These are phyloP conservation scores for Noturus placidus DNA, from an alignment of 2,113 vertebrate species.

Conservation along the genomic window DNA sequence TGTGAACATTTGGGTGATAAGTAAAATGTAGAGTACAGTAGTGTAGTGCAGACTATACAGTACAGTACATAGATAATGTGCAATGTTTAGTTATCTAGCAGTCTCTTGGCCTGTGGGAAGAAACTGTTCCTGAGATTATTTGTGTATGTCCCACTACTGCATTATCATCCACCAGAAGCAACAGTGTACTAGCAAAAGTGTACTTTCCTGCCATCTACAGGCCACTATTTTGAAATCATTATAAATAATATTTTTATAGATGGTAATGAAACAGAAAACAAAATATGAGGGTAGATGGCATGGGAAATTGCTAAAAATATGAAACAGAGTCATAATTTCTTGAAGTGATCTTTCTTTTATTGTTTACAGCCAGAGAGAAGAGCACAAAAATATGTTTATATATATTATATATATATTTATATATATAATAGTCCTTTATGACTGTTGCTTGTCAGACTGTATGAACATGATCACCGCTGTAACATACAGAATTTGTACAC, in stretches of 20 bases:
- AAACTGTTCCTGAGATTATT: not conserved
- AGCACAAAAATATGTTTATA: not conserved
- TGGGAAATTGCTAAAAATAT: not conserved
- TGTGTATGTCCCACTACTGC: not conserved
- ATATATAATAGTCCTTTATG: too few relatives aligned
- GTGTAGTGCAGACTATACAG: not conserved
- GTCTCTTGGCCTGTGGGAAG: not conserved
- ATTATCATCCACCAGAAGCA: not conserved
- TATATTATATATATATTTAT: too few relatives aligned
- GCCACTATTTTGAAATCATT: not conserved
- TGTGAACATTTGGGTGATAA: not conserved
- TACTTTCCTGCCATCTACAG: too few relatives aligned
- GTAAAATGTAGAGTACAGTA: not conserved
- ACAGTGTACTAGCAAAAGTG: not conserved
- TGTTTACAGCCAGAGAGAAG: not conserved
- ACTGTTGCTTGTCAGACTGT: too few relatives aligned
- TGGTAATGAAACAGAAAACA: not conserved
- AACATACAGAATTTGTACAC: not conserved
- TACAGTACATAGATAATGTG: not conserved
- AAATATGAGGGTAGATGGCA: not conserved
- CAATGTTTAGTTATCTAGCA: not conserved
- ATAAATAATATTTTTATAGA: not conserved
- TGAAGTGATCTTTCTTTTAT: not conserved
- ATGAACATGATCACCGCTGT: too few relatives aligned
- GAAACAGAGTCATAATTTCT: not conserved